These are phyloP conservation scores for Machimus atricapillus DNA, from an alignment of 2,888 invertebrate species.

Conservation along the genomic window DNA sequence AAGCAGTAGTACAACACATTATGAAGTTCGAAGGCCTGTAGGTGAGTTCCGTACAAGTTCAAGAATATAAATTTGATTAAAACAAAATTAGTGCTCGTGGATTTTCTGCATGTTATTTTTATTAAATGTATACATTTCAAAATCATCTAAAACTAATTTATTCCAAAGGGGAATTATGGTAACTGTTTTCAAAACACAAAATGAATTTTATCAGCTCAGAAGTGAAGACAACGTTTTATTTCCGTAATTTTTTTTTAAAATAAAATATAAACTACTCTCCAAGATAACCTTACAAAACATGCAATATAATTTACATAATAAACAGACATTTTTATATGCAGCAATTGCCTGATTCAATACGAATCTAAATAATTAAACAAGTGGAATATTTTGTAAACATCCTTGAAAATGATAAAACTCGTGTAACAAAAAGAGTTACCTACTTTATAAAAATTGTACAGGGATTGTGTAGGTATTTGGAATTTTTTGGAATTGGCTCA, in stretches of 20 bases:
- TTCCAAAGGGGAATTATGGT: no score
- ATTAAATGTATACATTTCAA: background rate
- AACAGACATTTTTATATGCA: background rate
- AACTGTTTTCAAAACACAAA: background rate
- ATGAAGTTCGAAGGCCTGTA: background rate
- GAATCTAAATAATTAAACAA: background rate
- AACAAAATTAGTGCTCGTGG: background rate
- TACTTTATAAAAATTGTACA: no score
- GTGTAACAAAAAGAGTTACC: no score
- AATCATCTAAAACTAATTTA: background rate
- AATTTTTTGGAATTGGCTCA: no score
- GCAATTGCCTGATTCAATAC: background rate
- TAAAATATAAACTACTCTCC: background rate
- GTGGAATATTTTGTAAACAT: no score
- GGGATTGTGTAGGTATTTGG: no score
- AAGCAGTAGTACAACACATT: constrained; percentile 14
- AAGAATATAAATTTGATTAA: background rate
- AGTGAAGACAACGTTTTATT: no score
- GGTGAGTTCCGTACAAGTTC: background rate
- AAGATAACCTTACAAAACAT: background rate
- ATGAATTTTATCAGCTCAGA: background rate
- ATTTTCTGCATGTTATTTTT: background rate
- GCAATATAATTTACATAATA: background rate
- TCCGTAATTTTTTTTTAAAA: no score
- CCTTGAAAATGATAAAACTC: no score